Conservation (phyloP, 2,797 vertebrate genomes). For the Hirundo rustica region DNA sequence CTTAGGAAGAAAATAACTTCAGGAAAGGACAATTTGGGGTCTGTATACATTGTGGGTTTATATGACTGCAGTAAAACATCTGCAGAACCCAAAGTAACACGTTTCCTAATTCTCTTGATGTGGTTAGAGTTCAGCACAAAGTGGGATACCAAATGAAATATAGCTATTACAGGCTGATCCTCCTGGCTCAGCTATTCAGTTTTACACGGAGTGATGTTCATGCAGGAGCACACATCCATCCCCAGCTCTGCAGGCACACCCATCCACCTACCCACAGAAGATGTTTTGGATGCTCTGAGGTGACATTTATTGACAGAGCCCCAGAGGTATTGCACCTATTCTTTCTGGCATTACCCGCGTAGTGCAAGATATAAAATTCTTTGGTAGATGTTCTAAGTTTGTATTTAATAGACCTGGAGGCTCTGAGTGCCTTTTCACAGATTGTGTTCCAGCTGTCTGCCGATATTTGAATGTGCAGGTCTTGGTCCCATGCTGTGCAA, state of each 20-base stretch:
- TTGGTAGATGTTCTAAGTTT: constrained; percentile 66
- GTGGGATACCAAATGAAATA: not conserved
- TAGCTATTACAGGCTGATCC: not conserved
- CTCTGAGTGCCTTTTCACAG: constrained; percentile 70
- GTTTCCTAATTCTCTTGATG: not conserved
- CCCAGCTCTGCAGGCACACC: not conserved
- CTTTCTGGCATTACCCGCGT: constrained; percentile 27
- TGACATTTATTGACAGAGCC: constrained; percentile 49
- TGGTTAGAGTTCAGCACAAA: not conserved
- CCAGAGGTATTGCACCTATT: constrained; percentile 37
- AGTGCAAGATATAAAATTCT: constrained; percentile 67
- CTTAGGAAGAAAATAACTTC: not conserved
- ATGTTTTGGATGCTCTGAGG: not conserved
- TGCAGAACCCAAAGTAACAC: not conserved
- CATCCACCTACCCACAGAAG: not conserved
- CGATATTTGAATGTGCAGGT: constrained; percentile 69
- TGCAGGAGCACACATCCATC: not conserved
- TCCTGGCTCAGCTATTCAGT: not conserved
- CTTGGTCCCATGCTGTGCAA: constrained; percentile 66
- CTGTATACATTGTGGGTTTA: not conserved
- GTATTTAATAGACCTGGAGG: constrained; percentile 70
- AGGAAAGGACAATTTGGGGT: not conserved
- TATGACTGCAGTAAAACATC: not conserved
- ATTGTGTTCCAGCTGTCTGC: constrained; percentile 73
- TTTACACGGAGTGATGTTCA: not conserved